Conservation (phyloP, 2,113 vertebrate genomes). For the Eulemur macaco region DNA sequence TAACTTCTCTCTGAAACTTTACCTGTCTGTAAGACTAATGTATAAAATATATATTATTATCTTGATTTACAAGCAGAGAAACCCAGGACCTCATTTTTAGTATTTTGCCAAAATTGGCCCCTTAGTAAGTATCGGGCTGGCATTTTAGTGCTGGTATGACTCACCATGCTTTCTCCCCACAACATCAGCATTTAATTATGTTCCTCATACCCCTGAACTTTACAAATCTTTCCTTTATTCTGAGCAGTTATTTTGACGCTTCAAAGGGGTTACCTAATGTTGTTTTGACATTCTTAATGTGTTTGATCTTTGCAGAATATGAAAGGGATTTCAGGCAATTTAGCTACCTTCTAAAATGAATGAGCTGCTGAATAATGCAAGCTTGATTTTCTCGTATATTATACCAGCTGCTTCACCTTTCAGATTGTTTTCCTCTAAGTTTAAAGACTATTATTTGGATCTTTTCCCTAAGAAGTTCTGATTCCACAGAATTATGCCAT, state of each 20-base stretch:
- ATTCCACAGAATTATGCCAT: not conserved
- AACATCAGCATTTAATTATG: not conserved
- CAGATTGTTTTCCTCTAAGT: not conserved
- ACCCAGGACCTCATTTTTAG: not conserved
- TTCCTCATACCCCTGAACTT: conserved; percentile 16
- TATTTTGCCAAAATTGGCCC: not conserved
- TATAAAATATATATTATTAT: not conserved
- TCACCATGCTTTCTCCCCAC: not conserved
- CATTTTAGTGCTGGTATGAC: not conserved
- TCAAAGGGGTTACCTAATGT: conserved; percentile 48
- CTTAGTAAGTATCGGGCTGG: not conserved
- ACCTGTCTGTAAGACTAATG: not conserved
- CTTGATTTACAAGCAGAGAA: not conserved
- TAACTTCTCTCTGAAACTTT: not conserved
- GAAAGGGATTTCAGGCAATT: conserved; percentile 59
- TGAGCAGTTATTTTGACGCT: conserved; percentile 45
- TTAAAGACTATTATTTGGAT: not conserved
- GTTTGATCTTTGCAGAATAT: conserved; percentile 61
- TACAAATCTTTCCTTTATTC: conserved; percentile 30
- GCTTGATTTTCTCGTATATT: conserved; percentile 27
- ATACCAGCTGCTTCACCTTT: not conserved
- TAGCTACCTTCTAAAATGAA: conserved; percentile 27
- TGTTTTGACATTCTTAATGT: conserved; percentile 72
- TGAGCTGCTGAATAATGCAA: conserved; percentile 40
- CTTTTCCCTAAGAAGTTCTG: not conserved